A percentile compares a stretch with the other conserved stretches of the same genome.
phyloP scores from a whole-genome alignment of 2,888 invertebrate species.

The Nomada goodeniana region DNA sequence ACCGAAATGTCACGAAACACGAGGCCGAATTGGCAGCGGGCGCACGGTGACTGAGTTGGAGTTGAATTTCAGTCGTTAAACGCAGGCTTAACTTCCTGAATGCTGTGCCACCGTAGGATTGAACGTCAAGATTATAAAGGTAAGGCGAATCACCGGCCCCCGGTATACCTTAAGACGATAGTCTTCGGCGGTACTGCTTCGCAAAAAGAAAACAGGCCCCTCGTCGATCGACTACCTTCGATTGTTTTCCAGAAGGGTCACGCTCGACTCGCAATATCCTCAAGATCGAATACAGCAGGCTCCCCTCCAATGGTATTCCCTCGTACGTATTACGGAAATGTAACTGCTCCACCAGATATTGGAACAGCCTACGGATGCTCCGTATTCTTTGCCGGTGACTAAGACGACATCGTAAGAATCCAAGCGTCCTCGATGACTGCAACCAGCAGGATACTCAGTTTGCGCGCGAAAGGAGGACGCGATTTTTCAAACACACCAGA shows the following conservation, averaged over 20 bases:
- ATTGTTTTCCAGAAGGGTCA: conserved; percentile 1
- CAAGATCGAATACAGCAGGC: conserved; percentile 12
- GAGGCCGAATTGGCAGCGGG: conserved; percentile 2
- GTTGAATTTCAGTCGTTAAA: conserved; percentile 10
- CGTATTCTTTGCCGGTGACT: not conserved
- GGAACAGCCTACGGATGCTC: not conserved
- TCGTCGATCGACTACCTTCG: conserved; percentile 6
- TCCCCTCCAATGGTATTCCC: conserved; percentile 4
- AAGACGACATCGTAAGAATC: not conserved
- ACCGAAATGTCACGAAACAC: conserved; percentile 50
- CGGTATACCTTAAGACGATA: conserved; percentile 1
- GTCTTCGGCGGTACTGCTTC: not conserved
- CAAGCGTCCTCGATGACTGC: not conserved
- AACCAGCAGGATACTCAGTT: conserved; percentile 5
- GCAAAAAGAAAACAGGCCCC: conserved; percentile 23
- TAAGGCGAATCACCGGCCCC: not conserved
- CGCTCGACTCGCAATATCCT: conserved; percentile 12
- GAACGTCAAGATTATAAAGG: conserved; percentile 3
- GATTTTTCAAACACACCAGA: not conserved
- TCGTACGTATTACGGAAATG: conserved; percentile 2
- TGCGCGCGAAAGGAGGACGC: conserved; percentile 52
- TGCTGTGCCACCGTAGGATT: conserved; percentile 4
- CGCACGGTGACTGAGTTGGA: not conserved
- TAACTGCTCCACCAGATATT: conserved; percentile 7
- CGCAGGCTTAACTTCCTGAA: not conserved